Percentiles rank a stretch among this genome's conserved stretches.
These are phyloP conservation scores for Datnioides undecimradiatus DNA, from an alignment of 2,113 vertebrate genomes.

Conservation along the genomic window DNA sequence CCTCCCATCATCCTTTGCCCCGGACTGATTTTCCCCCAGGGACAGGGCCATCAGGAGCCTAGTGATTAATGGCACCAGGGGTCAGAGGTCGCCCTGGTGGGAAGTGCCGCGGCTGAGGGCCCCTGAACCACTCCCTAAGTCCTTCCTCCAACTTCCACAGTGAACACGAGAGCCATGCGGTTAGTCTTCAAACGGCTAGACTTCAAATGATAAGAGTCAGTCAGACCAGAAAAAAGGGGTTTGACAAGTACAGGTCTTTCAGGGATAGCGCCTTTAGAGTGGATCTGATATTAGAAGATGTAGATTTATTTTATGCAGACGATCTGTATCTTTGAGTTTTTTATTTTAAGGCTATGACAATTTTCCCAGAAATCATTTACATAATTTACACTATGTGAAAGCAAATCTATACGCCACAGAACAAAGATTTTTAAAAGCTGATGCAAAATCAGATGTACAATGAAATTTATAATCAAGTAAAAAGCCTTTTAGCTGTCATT, in stretches of 20 bases:
- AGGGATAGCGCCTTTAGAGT: background rate
- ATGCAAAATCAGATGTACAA: background rate
- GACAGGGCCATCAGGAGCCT: conserved; percentile 83
- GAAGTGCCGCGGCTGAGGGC: conserved; percentile 79
- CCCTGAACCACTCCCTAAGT: conserved; percentile 78
- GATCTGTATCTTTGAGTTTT: conserved; percentile 9
- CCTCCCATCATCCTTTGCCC: conserved; percentile 85
- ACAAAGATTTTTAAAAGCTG: conserved; percentile 12
- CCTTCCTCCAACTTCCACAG: conserved; percentile 71
- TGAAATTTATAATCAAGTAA: conserved; percentile 10
- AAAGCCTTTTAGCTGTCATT: background rate
- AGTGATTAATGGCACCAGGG: conserved; percentile 85
- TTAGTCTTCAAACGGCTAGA: conserved; percentile 58
- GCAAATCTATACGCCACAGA: background rate
- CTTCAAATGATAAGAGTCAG: conserved; percentile 62
- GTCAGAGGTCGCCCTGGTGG: conserved; percentile 81
- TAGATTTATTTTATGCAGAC: background rate
- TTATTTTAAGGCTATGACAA: background rate
- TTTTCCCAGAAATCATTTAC: background rate
- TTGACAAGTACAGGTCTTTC: background rate
- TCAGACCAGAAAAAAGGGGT: background rate
- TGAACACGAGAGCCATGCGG: conserved; percentile 60
- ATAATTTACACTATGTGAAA: background rate
- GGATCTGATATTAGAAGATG: background rate
- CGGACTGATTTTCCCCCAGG: conserved; percentile 83